Base-by-base conservation (phyloP, 2,888 invertebrate genomes). In the Trachelus tabidus region DNA sequence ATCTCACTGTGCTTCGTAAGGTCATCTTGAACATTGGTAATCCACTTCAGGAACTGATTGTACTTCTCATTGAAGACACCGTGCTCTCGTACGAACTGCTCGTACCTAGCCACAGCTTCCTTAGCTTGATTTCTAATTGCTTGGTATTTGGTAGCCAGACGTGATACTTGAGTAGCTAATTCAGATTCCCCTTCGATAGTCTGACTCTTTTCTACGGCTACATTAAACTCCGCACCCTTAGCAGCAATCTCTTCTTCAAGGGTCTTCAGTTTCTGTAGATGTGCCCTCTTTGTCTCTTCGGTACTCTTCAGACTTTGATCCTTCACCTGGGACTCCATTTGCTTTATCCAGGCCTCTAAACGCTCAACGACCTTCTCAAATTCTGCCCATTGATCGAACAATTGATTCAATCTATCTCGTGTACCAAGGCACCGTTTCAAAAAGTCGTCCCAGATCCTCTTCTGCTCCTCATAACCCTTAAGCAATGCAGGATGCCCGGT, bases 291-390 rank as follows among this genome's bases (percentile, higher is more conserved):
- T 3, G 97, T 94, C 84, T 96, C 96, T 56, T 97, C 94, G 4
- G 96, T 96, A 87, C 95, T 97, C 91, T 97, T 97, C 2, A 98
- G 93, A 83, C 97, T 96, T 91, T 97, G 97, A 89, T 98, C 97
- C 91, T 98, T 96, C 0, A 98, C 94, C 89, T 96, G 95, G 75
- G 94, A 94, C 92, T 98, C 98, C 88, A 96, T 96, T 76, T 95
- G 94, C 89, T 96, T 97, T 75, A 97, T 93, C 98, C 98, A 98
- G 75, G 94, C 93, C 87, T 96, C 96, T 2, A 98, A 92, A 79
- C 94, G 94, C 82, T 97, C 96, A 56, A 97, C 94, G 33, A 95
- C 93, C 75, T 94, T 94, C 86, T 97, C 96, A 84, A 97, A 96
- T 88, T 96, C 95, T 73, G 95, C 95, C 95, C 97, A 97, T 88